phyloP scores from a whole-genome alignment of 2,113 vertebrate genomes.

The Micromys minutus region DNA sequence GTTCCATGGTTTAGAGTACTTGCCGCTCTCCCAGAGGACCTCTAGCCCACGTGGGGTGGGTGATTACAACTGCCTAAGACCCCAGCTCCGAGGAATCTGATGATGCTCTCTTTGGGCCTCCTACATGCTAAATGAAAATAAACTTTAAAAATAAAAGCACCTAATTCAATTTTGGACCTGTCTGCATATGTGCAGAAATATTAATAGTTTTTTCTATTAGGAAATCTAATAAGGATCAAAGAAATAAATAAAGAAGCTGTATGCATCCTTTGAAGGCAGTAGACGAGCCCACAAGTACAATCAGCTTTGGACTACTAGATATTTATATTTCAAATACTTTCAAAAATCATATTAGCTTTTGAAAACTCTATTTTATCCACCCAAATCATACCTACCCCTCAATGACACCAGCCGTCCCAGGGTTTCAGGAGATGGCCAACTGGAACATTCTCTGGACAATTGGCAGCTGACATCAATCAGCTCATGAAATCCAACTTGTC shows the following conservation, averaged over 20 bases:
- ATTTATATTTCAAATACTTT: slow-evolving; percentile 55
- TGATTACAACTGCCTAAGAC: not conserved
- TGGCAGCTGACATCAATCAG: slow-evolving; percentile 81
- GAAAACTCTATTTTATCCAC: slow-evolving; percentile 27
- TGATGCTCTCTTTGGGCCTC: not conserved
- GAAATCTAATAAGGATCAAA: slow-evolving; percentile 25
- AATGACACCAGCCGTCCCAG: slow-evolving; percentile 33
- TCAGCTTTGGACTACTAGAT: not conserved
- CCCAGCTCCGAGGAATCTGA: not conserved
- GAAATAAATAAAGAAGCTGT: not conserved
- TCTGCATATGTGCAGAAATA: not conserved
- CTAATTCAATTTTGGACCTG: not conserved
- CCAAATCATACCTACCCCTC: not conserved
- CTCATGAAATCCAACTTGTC: slow-evolving; percentile 80
- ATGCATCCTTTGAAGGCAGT: not conserved
- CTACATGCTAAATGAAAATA: not conserved
- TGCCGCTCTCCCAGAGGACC: not conserved
- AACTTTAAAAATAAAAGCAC: not conserved
- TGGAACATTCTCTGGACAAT: slow-evolving; percentile 72
- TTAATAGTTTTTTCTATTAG: not conserved
- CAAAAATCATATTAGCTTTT: slow-evolving; percentile 61
- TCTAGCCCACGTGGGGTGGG: not conserved
- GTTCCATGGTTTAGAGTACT: not conserved
- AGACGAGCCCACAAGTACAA: not conserved
- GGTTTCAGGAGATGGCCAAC: slow-evolving; percentile 58